phyloP scores from a whole-genome alignment of 2,888 invertebrate genomes.

The Watsonalla cultraria region DNA sequence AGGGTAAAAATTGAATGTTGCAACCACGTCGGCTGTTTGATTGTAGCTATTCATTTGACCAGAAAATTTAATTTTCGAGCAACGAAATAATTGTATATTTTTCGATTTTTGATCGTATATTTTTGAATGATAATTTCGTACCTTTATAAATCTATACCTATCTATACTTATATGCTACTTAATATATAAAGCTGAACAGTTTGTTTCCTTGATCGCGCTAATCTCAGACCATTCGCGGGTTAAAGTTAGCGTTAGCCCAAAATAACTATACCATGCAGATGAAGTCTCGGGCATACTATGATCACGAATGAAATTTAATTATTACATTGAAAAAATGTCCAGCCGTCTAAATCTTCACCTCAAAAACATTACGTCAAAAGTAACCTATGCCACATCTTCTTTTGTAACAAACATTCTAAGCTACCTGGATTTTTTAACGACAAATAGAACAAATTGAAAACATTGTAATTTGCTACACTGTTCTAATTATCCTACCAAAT shows the following conservation, averaged over 20 bases:
- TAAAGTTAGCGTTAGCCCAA: no score
- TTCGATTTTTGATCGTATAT: not conserved
- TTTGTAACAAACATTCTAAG: not conserved
- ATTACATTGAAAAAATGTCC: not conserved
- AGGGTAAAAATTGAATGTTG: constrained; percentile 23
- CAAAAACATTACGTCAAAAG: no score
- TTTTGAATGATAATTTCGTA: no score
- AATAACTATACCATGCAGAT: no score
- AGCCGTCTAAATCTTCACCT: no score
- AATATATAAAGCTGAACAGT: no score
- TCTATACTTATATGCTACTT: not conserved
- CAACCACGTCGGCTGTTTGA: constrained; percentile 31
- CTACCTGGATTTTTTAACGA: not conserved
- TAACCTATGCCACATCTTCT: no score
- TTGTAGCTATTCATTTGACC: constrained; percentile 47
- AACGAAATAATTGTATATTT: not conserved
- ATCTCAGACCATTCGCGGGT: no score
- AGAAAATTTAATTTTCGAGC: constrained; percentile 57
- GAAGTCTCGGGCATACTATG: no score
- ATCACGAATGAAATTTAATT: no score
- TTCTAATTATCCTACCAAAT: not conserved
- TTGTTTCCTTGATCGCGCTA: no score
- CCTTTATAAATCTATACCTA: not conserved
- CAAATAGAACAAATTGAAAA: no score
- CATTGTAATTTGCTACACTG: not conserved